Conservation (phyloP, 2,797 vertebrate genomes). For the Pempheris klunzingeri region DNA sequence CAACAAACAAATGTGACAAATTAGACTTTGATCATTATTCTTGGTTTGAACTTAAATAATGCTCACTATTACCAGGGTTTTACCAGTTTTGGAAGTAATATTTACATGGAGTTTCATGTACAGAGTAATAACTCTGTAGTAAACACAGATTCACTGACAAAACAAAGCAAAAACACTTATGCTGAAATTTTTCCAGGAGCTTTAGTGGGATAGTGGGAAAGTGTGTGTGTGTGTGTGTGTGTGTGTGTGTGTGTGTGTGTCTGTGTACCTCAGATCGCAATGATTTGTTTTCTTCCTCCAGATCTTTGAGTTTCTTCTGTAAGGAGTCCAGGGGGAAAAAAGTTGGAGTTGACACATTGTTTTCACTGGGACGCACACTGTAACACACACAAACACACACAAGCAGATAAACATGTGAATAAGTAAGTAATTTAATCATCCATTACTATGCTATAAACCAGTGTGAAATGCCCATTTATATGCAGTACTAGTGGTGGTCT, state of each 20-base stretch:
- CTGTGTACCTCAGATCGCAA: constrained; percentile 92
- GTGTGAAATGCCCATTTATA: not conserved
- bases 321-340: constrained; percentile 95
- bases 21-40: not conserved
- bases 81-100: not conserved
- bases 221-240: no score
- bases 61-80: not conserved
- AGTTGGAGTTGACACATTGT: constrained; percentile 88
- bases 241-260: not conserved
- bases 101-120: not conserved
- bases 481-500: not conserved
- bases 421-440: not conserved
- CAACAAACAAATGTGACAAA: not conserved
- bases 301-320: constrained; percentile 97
- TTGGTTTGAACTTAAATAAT: not conserved
- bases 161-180: not conserved
- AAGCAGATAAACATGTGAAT: not conserved
- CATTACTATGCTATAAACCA: not conserved
- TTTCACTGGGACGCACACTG: constrained; percentile 93
- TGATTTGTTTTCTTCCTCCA: constrained; percentile 96
- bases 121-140: no score
- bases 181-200: not conserved
- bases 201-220: no score
- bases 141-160: not conserved
- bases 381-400: constrained; percentile 32